Conservation (phyloP, 2,113 vertebrate species). For the Potamarius usumacintae region DNA sequence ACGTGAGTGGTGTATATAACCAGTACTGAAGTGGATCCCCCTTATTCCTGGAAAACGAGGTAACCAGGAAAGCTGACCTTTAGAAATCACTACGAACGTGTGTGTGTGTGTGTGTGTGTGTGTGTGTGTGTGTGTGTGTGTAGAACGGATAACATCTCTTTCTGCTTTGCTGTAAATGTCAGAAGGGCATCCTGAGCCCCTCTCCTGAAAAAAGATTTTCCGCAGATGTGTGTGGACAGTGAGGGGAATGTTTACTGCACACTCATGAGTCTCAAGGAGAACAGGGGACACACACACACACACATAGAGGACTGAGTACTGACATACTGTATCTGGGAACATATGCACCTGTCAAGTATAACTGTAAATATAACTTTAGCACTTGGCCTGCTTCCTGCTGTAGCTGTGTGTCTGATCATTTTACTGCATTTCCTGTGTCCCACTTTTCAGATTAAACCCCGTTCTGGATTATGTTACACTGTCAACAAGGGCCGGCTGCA, state of each 20-base stretch:
- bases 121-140: conserved; percentile 16
- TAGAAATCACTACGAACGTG: not conserved
- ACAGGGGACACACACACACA: not conserved
- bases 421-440: not conserved
- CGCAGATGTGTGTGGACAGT: conserved; percentile 12
- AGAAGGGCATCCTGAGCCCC: conserved; percentile 1
- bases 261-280: conserved; percentile 36
- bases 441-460: not conserved
- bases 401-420: not conserved
- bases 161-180: conserved; percentile 35
- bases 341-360: not conserved
- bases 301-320: not conserved
- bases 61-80: conserved; percentile 9
- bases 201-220: conserved; percentile 22
- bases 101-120: not conserved
- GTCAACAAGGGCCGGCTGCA: not conserved
- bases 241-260: conserved; percentile 16
- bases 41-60: conserved; percentile 25
- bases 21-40: conserved; percentile 46
- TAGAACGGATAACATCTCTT: conserved; percentile 20
- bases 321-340: not conserved
- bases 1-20: conserved; percentile 43
- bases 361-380: not conserved
- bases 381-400: conserved; percentile 12
- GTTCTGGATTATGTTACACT: conserved; percentile 5